A percentile compares a stretch with the other conserved stretches of the same genome.
Evolutionary conservation across 1,140 invertebrate species (phyloP).

Genomic region (Penaeus chinensis): DNA sequence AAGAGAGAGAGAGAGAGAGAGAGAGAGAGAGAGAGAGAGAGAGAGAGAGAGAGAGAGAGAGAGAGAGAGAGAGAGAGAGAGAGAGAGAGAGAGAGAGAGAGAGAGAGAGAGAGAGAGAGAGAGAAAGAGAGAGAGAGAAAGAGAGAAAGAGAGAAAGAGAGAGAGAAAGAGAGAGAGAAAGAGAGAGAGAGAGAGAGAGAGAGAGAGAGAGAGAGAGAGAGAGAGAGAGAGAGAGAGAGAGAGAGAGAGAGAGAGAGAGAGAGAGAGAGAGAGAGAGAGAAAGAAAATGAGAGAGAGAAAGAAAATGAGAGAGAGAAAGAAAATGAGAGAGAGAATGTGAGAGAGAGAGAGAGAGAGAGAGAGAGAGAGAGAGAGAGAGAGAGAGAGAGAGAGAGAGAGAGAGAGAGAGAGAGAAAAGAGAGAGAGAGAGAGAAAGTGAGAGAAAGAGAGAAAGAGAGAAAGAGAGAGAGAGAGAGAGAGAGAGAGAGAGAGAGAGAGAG

Average conservation of each 20-base stretch:
- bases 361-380: background rate
- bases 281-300: too few relatives aligned
- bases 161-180: background rate
- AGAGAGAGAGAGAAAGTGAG: background rate
- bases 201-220: too few relatives aligned
- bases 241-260: too few relatives aligned
- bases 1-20: background rate
- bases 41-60: too few relatives aligned
- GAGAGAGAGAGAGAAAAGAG: background rate
- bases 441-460: background rate
- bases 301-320: too few relatives aligned
- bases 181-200: background rate
- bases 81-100: background rate
- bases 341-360: background rate
- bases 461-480: background rate
- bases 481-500: background rate
- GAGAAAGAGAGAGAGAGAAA: background rate
- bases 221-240: too few relatives aligned
- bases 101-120: background rate
- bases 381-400: background rate
- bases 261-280: too few relatives aligned
- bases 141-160: background rate
- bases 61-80: too few relatives aligned
- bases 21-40: too few relatives aligned
- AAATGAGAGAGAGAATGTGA: background rate